Evolutionary conservation across 1,140 invertebrate species (phyloP), one percentile per base, ranked within the genome.

Genomic region (Euura lappo): DNA sequence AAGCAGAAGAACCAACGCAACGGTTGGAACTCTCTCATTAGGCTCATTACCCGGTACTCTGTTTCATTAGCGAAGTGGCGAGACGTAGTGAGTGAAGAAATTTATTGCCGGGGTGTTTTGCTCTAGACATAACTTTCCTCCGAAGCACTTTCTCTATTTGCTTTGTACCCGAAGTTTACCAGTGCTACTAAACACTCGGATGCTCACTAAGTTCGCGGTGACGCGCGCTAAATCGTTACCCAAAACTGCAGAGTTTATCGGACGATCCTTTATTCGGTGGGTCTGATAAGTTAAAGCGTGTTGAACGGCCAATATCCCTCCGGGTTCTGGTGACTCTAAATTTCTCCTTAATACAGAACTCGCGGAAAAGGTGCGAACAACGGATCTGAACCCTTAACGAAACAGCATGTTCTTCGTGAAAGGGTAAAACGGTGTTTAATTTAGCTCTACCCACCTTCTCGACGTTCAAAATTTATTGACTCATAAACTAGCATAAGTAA

Each of bases 131-230:
- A 68, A 68, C 66, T 68, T 68, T 68, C 44, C 66, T 68, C 66
- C 44, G 42, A 68, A 68, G 66, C 66, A 68, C 66, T 68, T 68
- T 68, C 66, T 68, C 66, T 68, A 68, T 68, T 68, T 68, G 66
- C 66, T 68, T 68, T 68, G 66, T 68, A 44, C 66, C 44, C 44
- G 28, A 68, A 68, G 28, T 68, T 68, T 68, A 28, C 66, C 42
- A 28, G 13, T 10, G 66, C 3, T 28, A 42, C 66, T 68, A 68
- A 68, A 68, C 66, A 68, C 44, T 68, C 66, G 66, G 42, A 11
- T 44, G 28, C 28, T 28, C 28, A 28, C 28, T 42, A 44, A 68
- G 66, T 68, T 68, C 8, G 66, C 66, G 44, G 44, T 28, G 66
- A 68, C 28, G 13, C 44, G 4, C 28, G 44, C 28, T 68, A 68